A percentile compares a stretch with the other conserved stretches of the same genome.
phyloP scores from a whole-genome alignment of 1,140 invertebrate genomes.

The Scaptodrosophila lebanonensis region DNA sequence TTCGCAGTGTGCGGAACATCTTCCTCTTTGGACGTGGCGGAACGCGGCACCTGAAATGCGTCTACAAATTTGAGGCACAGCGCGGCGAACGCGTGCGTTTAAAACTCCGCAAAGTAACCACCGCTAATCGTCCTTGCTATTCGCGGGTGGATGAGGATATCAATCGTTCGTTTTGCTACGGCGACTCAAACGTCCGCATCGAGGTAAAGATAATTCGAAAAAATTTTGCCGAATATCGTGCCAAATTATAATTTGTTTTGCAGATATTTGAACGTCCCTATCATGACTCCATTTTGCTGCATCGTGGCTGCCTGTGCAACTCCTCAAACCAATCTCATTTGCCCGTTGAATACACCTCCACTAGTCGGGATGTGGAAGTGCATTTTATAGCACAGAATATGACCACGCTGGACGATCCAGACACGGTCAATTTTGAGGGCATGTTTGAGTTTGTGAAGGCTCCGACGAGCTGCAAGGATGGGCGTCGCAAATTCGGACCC shows the following conservation, averaged over 20 bases:
- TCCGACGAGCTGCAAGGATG: slow-evolving; percentile 81
- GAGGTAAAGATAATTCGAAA: slow-evolving; percentile 34
- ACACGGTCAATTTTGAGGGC: slow-evolving; percentile 89
- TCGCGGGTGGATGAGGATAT: slow-evolving; percentile 81
- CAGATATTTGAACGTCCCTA: slow-evolving; percentile 85
- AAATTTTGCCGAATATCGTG: too few species aligned
- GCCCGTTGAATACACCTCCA: slow-evolving; percentile 87
- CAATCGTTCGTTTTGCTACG: slow-evolving; percentile 84
- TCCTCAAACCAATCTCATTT: slow-evolving; percentile 73
- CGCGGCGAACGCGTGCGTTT: slow-evolving; percentile 86
- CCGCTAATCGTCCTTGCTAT: slow-evolving; percentile 83
- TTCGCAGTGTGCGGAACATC: slow-evolving; percentile 86
- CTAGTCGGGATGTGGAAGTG: slow-evolving; percentile 86
- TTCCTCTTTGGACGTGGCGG: slow-evolving; percentile 92
- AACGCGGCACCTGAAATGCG: slow-evolving; percentile 87
- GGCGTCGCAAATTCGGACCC: slow-evolving; percentile 83
- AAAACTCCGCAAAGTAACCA: slow-evolving; percentile 82
- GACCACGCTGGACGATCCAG: slow-evolving; percentile 89
- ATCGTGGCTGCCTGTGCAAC: slow-evolving; percentile 82
- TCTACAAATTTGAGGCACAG: slow-evolving; percentile 90
- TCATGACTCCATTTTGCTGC: slow-evolving; percentile 80
- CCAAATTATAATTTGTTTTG: too few species aligned
- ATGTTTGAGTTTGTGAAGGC: slow-evolving; percentile 88
- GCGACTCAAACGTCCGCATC: slow-evolving; percentile 77
- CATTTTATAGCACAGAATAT: slow-evolving; percentile 88